phyloP scores from a whole-genome alignment of 2,113 vertebrate species.

The Nicator chloris region DNA sequence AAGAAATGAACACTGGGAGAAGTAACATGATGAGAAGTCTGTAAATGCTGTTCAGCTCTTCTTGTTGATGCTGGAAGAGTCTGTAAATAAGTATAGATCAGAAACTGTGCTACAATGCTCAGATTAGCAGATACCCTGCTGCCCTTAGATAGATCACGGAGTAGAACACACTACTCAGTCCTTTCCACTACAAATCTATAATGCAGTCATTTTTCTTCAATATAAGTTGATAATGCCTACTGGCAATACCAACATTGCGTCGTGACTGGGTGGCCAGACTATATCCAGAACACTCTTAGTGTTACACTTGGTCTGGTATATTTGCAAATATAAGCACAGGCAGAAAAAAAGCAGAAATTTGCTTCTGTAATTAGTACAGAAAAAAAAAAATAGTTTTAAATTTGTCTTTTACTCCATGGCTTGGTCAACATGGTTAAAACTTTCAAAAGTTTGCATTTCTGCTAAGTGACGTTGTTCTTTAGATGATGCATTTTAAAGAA shows the following conservation, averaged over 20 bases:
- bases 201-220: fast-evolving
- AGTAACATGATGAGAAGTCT: neutral
- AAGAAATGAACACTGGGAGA: neutral
- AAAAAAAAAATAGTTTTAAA: neutral
- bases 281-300: neutral
- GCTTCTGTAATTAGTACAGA: neutral
- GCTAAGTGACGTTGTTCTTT: neutral
- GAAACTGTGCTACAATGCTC: neutral
- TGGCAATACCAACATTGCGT: neutral
- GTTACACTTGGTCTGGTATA: neutral
- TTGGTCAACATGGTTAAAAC: neutral
- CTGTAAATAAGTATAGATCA: neutral
- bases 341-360: neutral
- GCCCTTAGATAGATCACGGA: neutral
- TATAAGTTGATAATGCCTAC: neutral
- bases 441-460: neutral
- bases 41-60: neutral
- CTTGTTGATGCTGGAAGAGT: neutral
- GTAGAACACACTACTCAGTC: neutral
- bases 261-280: neutral
- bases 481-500: neutral
- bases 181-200: neutral
- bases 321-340: neutral
- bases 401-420: neutral
- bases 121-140: neutral